phyloP scores from a whole-genome alignment of 2,113 vertebrate species.

The Gallinago undulata region DNA sequence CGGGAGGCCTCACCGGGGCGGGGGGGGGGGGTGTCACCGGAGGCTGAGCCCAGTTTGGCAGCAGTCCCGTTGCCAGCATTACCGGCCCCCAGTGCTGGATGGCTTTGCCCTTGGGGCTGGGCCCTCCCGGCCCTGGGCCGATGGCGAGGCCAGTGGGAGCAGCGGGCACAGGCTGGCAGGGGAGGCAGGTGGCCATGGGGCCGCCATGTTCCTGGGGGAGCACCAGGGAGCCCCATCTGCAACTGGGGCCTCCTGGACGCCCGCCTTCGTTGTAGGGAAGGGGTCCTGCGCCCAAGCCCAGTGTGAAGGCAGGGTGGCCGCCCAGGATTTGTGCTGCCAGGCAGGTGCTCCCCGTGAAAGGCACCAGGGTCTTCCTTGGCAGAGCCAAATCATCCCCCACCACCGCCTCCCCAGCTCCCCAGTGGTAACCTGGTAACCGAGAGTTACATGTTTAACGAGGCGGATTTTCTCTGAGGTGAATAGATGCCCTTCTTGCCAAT shows the following conservation, averaged over 20 bases:
- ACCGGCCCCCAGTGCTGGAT: fast-evolving
- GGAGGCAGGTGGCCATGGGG: too few species aligned
- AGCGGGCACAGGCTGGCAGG: fast-evolving
- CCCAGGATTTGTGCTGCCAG: fast-evolving
- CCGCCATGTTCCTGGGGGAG: neutral
- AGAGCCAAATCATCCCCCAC: neutral
- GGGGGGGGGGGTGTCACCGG: neutral
- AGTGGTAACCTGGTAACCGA: neutral
- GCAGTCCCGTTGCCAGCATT: fast-evolving
- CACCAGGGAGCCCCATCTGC: fast-evolving
- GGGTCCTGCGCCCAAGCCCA: neutral
- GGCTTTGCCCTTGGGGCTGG: neutral
- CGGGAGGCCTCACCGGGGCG: neutral
- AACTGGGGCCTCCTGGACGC: fast-evolving
- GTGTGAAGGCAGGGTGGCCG: neutral
- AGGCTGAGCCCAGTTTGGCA: neutral
- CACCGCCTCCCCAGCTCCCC: neutral
- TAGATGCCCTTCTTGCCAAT: neutral
- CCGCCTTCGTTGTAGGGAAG: neutral
- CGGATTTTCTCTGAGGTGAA: slow-evolving; percentile 22
- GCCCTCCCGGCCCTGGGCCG: neutral
- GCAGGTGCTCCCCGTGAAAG: neutral
- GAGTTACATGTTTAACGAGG: neutral
- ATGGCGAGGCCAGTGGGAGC: fast-evolving
- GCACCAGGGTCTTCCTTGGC: neutral